Conservation (phyloP, 1,140 invertebrate genomes). For the Druon quercuslanigerum region DNA sequence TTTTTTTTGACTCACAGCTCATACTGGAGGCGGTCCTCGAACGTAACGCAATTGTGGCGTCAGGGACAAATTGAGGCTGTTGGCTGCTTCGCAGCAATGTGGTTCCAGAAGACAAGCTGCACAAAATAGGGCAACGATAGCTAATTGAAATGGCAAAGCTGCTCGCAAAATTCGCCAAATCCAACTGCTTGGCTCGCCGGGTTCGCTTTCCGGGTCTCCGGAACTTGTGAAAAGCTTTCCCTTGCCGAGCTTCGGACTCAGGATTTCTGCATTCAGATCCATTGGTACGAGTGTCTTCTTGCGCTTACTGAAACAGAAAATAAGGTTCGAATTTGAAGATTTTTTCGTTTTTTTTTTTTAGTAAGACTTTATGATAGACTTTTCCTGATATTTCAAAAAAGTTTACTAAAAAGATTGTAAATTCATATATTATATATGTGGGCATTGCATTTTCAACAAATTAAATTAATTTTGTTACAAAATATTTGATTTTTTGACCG, state of each 20-base stretch:
- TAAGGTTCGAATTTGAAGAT: slow-evolving; percentile 14
- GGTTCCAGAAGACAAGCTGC: slow-evolving; percentile 89
- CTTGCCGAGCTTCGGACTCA: slow-evolving; percentile 34
- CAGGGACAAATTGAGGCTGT: slow-evolving; percentile 87
- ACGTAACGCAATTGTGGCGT: slow-evolving; percentile 90
- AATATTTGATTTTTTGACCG: too few species aligned
- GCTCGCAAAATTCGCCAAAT: slow-evolving; percentile 86
- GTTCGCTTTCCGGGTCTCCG: slow-evolving; percentile 72
- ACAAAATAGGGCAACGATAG: slow-evolving; percentile 86
- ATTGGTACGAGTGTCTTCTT: slow-evolving; percentile 55
- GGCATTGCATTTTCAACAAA: too few species aligned
- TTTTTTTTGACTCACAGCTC: slow-evolving; percentile 62
- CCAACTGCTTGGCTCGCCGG: slow-evolving; percentile 77
- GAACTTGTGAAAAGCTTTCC: slow-evolving; percentile 36
- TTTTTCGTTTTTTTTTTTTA: too few species aligned
- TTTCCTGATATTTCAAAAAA: too few species aligned
- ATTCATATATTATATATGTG: too few species aligned
- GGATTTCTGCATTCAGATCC: slow-evolving; percentile 34
- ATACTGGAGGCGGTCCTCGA: slow-evolving; percentile 89
- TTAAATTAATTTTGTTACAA: too few species aligned
- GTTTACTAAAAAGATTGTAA: too few species aligned
- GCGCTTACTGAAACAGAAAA: slow-evolving; percentile 64
- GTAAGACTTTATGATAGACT: too few species aligned
- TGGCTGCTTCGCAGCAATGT: slow-evolving; percentile 89
- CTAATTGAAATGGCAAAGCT: slow-evolving; percentile 88